Conservation (phyloP, 2,797 vertebrate species). For the Poeciliopsis paucimaculata region DNA sequence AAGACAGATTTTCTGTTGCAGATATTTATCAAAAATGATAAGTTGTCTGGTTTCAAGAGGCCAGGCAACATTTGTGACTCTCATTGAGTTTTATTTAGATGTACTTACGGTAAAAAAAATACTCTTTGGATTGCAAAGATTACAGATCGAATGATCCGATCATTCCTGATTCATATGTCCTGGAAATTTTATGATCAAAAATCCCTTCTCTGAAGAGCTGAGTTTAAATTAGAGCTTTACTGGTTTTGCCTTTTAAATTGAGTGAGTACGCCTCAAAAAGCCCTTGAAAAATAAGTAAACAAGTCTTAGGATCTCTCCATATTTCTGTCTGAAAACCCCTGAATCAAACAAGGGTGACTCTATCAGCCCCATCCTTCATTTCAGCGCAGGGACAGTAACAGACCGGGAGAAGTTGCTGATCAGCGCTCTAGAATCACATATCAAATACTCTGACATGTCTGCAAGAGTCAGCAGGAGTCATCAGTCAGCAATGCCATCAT, state of each 20-base stretch:
- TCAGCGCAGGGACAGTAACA: constrained; percentile 26
- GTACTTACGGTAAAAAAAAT: neutral
- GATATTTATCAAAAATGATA: neutral
- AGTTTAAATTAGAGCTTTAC: neutral
- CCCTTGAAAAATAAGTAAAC: constrained; percentile 26
- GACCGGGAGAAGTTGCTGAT: constrained; percentile 45
- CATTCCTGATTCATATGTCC: neutral
- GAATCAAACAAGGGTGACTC: constrained; percentile 24
- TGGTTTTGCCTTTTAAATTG: neutral
- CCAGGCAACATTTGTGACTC: neutral
- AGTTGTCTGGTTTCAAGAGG: neutral
- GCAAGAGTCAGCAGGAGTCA: constrained; percentile 62
- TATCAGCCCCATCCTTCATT: constrained; percentile 31
- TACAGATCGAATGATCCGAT: neutral
- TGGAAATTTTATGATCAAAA: constrained; percentile 11
- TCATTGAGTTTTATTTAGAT: neutral
- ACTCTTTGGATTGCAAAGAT: neutral
- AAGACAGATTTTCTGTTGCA: neutral
- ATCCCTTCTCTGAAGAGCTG: neutral
- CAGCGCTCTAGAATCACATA: constrained; percentile 46
- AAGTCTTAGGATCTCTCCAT: constrained; percentile 3
- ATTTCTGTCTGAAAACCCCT: constrained; percentile 34
- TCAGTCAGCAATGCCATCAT: constrained; percentile 60
- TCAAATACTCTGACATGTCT: constrained; percentile 43
- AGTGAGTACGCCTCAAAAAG: neutral